Percentiles rank a stretch among this genome's conserved stretches.
phyloP scores from a whole-genome alignment of 2,797 vertebrate species.

The Euthynnus affinis region DNA sequence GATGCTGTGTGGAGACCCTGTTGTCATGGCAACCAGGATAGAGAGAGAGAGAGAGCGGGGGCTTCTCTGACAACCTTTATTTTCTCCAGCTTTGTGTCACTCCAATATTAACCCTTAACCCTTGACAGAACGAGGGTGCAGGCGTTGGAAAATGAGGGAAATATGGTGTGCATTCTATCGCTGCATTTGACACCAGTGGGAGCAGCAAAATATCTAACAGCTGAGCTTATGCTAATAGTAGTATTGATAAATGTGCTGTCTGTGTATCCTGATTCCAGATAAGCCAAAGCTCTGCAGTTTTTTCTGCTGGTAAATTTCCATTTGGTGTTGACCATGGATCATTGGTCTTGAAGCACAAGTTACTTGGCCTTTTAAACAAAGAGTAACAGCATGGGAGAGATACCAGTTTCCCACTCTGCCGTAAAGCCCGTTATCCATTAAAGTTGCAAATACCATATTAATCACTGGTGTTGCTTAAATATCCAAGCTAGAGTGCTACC shows the following conservation, averaged over 20 bases:
- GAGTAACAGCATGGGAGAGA: slow-evolving; percentile 24
- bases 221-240: slow-evolving; percentile 71
- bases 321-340: slow-evolving; percentile 59
- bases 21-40: slow-evolving; percentile 84
- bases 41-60: slow-evolving; percentile 74
- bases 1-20: slow-evolving; percentile 73
- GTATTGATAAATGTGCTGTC: slow-evolving; percentile 76
- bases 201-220: slow-evolving; percentile 42
- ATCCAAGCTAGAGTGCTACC: slow-evolving; percentile 61
- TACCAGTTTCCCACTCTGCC: slow-evolving; percentile 49
- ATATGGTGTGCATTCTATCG: neutral
- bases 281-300: slow-evolving; percentile 46
- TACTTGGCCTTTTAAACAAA: slow-evolving; percentile 52
- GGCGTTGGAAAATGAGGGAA: slow-evolving; percentile 22
- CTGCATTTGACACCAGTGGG: slow-evolving; percentile 48
- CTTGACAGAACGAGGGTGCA: slow-evolving; percentile 33
- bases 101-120: slow-evolving; percentile 78
- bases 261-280: slow-evolving; percentile 62
- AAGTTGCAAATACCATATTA: slow-evolving; percentile 75
- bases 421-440: slow-evolving; percentile 59
- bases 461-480: slow-evolving; percentile 54
- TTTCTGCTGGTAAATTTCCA: slow-evolving; percentile 66
- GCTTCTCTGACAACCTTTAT: slow-evolving; percentile 82
- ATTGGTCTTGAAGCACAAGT: slow-evolving; percentile 46
- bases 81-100: slow-evolving; percentile 81